Conservation (phyloP, 2,888 invertebrate species). For the Heliconius hortense region DNA sequence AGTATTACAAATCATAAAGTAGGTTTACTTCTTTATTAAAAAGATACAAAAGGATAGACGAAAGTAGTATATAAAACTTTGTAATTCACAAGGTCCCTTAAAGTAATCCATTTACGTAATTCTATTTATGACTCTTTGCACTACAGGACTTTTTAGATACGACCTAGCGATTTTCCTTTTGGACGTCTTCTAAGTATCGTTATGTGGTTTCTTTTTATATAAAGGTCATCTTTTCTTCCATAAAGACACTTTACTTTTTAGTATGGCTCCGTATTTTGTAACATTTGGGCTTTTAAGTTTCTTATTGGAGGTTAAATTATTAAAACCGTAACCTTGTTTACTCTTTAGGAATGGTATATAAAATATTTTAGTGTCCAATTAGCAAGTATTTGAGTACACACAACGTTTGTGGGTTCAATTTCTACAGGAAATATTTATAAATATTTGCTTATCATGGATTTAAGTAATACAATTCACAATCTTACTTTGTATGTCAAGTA, state of each 20-base stretch:
- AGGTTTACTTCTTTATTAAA: not conserved
- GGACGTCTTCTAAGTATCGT: slow-evolving; percentile 10
- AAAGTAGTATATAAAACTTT: not conserved
- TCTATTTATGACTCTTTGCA: slow-evolving; percentile 7
- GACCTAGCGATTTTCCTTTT: not conserved
- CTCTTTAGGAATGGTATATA: no score
- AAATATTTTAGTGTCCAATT: no score
- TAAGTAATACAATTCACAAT: no score
- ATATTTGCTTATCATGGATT: no score
- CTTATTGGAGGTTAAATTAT: no score
- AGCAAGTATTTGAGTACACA: no score
- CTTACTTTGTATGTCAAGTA: no score
- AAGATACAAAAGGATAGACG: not conserved
- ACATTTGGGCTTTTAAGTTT: not conserved
- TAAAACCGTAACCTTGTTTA: no score
- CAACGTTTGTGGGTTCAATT: no score
- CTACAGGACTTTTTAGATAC: slow-evolving; percentile 1
- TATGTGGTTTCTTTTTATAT: not conserved
- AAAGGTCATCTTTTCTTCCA: not conserved
- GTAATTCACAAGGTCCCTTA: not conserved
- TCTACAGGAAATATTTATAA: no score
- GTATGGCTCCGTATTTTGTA: not conserved
- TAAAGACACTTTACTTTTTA: not conserved
- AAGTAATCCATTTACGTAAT: slow-evolving; percentile 15
- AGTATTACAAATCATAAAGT: not conserved